Percentiles rank a stretch among this genome's conserved stretches.
These are phyloP conservation scores for Chloroceryle inda DNA, from an alignment of 2,797 vertebrate genomes.

Conservation along the genomic window DNA sequence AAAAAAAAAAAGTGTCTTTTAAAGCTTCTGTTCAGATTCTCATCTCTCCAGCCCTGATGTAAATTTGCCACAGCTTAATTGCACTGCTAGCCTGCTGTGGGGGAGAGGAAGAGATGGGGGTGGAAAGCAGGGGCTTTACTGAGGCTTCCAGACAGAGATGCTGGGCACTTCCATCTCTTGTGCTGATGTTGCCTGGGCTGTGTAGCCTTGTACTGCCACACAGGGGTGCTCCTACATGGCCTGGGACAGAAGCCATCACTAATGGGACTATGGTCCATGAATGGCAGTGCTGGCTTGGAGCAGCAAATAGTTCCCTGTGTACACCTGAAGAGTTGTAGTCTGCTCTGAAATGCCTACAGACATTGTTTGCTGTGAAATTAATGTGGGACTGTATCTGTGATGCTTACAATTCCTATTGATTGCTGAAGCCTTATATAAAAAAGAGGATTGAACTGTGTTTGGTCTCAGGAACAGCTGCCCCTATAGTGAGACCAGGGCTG, in stretches of 20 bases:
- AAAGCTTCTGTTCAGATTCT: conserved; percentile 28
- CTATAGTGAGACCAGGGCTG: not conserved
- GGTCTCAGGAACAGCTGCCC: not conserved
- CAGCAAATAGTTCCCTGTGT: fast-evolving
- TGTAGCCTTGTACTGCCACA: not conserved
- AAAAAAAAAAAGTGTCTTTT: not conserved
- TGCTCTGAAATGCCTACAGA: not conserved
- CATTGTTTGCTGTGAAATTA: not conserved
- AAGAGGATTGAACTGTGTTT: not conserved
- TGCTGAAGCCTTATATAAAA: not conserved
- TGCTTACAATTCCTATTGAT: not conserved
- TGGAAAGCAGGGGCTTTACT: not conserved
- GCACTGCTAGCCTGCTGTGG: not conserved
- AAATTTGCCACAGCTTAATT: conserved; percentile 27
- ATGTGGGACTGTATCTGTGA: not conserved
- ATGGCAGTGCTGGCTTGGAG: not conserved
- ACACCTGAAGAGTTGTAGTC: not conserved
- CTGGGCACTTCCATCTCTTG: fast-evolving
- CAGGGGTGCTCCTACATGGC: not conserved
- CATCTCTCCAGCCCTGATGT: not conserved
- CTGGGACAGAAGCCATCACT: not conserved
- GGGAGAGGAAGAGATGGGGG: not conserved
- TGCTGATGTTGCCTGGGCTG: not conserved
- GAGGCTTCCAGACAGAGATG: not conserved
- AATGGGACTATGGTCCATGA: not conserved